phyloP scores from a whole-genome alignment of 2,888 invertebrate species.

The Drepana falcataria region DNA sequence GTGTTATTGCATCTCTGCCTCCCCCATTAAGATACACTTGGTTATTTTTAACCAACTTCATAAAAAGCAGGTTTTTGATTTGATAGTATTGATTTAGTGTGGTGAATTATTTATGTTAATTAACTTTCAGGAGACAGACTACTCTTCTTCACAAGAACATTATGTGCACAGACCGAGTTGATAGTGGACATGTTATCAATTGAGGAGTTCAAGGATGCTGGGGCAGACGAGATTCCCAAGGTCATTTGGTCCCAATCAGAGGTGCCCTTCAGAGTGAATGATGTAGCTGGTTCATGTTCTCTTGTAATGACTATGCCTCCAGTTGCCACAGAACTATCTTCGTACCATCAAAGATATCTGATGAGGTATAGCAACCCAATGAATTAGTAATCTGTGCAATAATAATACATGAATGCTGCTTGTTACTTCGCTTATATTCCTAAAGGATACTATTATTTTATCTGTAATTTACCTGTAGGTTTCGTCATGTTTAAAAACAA shows the following conservation, averaged over 20 bases:
- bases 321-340: slow-evolving; percentile 27
- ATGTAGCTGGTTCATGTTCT: slow-evolving; percentile 47
- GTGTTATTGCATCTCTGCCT: no score
- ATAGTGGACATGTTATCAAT: slow-evolving; percentile 29
- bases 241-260: slow-evolving; percentile 32
- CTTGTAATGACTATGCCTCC: slow-evolving; percentile 41
- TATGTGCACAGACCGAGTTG: slow-evolving; percentile 26
- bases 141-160: slow-evolving; percentile 44
- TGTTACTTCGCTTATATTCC: no score
- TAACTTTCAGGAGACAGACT: slow-evolving; percentile 44
- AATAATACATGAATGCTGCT: no score
- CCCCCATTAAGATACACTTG: no score
- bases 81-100: no score
- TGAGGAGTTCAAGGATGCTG: slow-evolving; percentile 36
- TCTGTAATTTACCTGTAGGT: no score
- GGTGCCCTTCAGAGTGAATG: slow-evolving; percentile 38
- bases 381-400: neutral
- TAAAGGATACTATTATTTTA: no score
- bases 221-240: slow-evolving; percentile 19
- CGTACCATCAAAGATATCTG: slow-evolving; percentile 41
- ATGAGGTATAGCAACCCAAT: slow-evolving; percentile 19
- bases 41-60: no score
- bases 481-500: no score
- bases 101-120: neutral
- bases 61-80: no score